Percentiles rank a stretch among this genome's conserved stretches.
phyloP scores from a whole-genome alignment of 2,888 invertebrate genomes.

The Hartigia nigra region DNA sequence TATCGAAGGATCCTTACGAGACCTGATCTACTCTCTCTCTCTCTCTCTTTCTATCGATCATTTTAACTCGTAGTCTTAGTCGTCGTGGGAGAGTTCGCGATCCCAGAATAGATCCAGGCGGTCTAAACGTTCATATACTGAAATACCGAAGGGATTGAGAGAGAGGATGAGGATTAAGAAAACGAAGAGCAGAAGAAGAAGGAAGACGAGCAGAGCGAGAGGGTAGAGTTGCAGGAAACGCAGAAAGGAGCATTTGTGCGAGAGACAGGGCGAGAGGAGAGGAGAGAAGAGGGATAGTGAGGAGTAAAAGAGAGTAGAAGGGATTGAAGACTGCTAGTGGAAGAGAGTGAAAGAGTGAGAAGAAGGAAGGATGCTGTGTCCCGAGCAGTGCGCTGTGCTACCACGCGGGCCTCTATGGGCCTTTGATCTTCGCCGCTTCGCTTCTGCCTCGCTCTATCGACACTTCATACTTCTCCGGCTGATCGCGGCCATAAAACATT shows the following conservation, averaged over 20 bases:
- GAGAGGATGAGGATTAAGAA: conserved; percentile 3
- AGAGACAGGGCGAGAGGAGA: conserved; percentile 10
- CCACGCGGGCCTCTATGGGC: conserved; percentile 53
- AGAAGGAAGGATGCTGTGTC: conserved; percentile 33
- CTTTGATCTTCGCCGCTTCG: conserved; percentile 66
- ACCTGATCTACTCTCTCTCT: neutral
- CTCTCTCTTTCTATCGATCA: neutral
- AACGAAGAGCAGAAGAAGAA: conserved; percentile 11
- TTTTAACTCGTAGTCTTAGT: neutral
- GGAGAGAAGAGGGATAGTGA: conserved; percentile 21
- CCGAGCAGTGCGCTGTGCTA: conserved; percentile 38
- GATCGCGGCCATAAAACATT: conserved; percentile 65
- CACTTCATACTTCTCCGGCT: conserved; percentile 66
- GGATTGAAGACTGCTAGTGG: conserved; percentile 10
- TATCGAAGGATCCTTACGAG: neutral
- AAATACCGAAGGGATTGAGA: conserved; percentile 15
- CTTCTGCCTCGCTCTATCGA: conserved; percentile 66
- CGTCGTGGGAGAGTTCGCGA: conserved; percentile 9
- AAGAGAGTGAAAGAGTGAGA: conserved; percentile 21
- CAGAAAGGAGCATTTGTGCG: conserved; percentile 35
- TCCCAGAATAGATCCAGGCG: conserved; percentile 1
- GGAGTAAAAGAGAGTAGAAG: conserved; percentile 17
- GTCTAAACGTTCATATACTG: conserved; percentile 6
- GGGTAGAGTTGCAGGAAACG: conserved; percentile 42
- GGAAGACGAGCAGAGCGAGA: conserved; percentile 8